Evolutionary conservation across 2,888 invertebrate genomes (phyloP).

Genomic region (Antitype chi): DNA sequence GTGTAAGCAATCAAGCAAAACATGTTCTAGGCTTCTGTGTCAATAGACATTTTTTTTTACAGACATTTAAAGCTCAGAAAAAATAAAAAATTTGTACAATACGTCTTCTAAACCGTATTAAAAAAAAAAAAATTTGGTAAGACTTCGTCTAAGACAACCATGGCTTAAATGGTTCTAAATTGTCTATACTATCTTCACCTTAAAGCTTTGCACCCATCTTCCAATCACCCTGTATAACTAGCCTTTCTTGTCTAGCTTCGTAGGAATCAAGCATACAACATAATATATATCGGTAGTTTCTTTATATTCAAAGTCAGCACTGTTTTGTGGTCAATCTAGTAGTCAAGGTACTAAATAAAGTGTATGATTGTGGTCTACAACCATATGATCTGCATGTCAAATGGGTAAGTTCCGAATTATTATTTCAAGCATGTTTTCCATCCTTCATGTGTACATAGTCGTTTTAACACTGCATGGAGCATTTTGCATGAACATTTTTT

Average conservation of each 20-base stretch:
- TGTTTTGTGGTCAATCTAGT: neutral
- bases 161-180: too few species aligned
- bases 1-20: too few species aligned
- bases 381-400: constrained; percentile 71
- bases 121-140: too few species aligned
- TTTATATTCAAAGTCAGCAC: neutral
- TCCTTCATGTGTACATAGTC: constrained; percentile 31
- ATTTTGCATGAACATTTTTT: constrained; percentile 50
- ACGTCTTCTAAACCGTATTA: too few species aligned
- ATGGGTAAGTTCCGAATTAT: constrained; percentile 78
- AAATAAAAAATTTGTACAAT: too few species aligned
- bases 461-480: constrained; percentile 59
- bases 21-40: too few species aligned
- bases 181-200: too few species aligned
- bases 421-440: constrained; percentile 73
- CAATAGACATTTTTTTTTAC: too few species aligned
- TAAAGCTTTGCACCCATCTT: too few species aligned
- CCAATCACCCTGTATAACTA: neutral
- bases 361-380: constrained; percentile 63
- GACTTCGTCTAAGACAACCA: too few species aligned
- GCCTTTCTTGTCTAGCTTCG: neutral
- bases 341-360: constrained; percentile 35
- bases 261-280: neutral
- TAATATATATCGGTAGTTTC: constrained; percentile 9
- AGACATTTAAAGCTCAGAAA: too few species aligned